Percentiles rank a stretch among this genome's conserved stretches.
phyloP scores from a whole-genome alignment of 2,888 invertebrate genomes.

The Odontomyia ornata region DNA sequence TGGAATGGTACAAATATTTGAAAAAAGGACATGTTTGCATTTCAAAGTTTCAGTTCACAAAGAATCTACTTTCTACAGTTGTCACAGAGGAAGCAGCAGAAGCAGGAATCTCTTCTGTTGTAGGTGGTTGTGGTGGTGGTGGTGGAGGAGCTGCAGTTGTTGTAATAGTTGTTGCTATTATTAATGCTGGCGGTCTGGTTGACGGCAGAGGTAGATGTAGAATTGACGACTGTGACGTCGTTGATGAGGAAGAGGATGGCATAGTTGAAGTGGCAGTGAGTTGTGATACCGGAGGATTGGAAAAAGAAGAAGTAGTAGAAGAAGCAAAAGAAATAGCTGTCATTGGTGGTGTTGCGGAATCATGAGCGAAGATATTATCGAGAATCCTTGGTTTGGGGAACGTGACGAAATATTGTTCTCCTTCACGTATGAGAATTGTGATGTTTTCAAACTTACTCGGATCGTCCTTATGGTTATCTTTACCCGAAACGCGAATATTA shows the following conservation, averaged over 20 bases:
- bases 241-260: slow-evolving; percentile 27
- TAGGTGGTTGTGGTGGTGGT: slow-evolving; percentile 23
- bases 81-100: slow-evolving; percentile 41
- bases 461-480: slow-evolving; percentile 13
- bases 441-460: slow-evolving; percentile 51
- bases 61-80: slow-evolving; percentile 43
- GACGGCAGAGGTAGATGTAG: background rate
- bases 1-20: background rate
- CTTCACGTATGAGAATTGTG: slow-evolving; percentile 54
- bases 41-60: no score
- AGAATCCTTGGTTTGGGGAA: slow-evolving; percentile 48
- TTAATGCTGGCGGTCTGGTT: slow-evolving; percentile 11
- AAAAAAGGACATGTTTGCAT: background rate
- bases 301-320: background rate
- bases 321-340: slow-evolving; percentile 3
- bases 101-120: slow-evolving; percentile 37
- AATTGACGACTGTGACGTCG: slow-evolving; percentile 14
- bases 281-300: slow-evolving; percentile 3
- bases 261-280: slow-evolving; percentile 37
- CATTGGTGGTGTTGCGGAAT: slow-evolving; percentile 37
- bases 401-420: slow-evolving; percentile 51
- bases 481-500: background rate
- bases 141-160: background rate
- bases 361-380: slow-evolving; percentile 43
- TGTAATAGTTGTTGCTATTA: slow-evolving; percentile 33